Evolutionary conservation across 1,140 invertebrate genomes (phyloP).

Genomic region (Drosophila varians): DNA sequence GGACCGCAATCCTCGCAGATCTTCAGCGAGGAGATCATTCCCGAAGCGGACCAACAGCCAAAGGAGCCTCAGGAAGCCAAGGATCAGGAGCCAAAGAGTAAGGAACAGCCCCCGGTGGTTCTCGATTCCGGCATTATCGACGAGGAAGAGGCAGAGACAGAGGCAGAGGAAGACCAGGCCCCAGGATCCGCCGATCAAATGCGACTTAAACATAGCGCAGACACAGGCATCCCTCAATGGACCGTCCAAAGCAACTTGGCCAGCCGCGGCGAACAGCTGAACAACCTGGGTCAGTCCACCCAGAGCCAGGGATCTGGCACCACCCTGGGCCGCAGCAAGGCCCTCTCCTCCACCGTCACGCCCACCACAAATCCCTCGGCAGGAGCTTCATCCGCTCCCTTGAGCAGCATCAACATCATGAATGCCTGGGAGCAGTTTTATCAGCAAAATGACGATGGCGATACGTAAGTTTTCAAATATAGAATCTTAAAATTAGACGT

Average conservation of each 20-base stretch:
- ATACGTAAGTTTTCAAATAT: conserved; percentile 88
- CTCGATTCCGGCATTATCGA: conserved; percentile 74
- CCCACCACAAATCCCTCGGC: conserved; percentile 30
- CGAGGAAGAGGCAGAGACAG: too few relatives aligned
- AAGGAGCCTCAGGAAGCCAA: conserved; percentile 11
- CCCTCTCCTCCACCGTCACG: conserved; percentile 13
- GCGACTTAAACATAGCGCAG: conserved; percentile 59
- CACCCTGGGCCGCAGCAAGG: conserved; percentile 26
- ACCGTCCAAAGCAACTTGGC: conserved; percentile 56
- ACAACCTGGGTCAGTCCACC: conserved; percentile 55
- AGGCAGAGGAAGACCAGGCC: conserved; percentile 29
- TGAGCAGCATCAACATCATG: conserved; percentile 56
- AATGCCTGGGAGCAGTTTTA: conserved; percentile 86
- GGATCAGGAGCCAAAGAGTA: conserved; percentile 11
- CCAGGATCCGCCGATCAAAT: conserved; percentile 42
- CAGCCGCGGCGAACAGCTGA: conserved; percentile 47
- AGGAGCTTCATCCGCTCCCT: conserved; percentile 23
- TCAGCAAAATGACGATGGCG: conserved; percentile 88
- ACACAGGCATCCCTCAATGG: conserved; percentile 65
- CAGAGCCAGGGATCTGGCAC: conserved; percentile 12
- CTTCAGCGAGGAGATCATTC: conserved; percentile 59
- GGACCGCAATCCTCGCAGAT: conserved; percentile 75
- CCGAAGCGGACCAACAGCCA: conserved; percentile 20
- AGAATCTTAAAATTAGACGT: too few relatives aligned
- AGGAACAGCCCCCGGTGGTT: conserved; percentile 24